Base-by-base conservation (phyloP, 2,888 invertebrate species). In the Synanthedon myopaeformis region DNA sequence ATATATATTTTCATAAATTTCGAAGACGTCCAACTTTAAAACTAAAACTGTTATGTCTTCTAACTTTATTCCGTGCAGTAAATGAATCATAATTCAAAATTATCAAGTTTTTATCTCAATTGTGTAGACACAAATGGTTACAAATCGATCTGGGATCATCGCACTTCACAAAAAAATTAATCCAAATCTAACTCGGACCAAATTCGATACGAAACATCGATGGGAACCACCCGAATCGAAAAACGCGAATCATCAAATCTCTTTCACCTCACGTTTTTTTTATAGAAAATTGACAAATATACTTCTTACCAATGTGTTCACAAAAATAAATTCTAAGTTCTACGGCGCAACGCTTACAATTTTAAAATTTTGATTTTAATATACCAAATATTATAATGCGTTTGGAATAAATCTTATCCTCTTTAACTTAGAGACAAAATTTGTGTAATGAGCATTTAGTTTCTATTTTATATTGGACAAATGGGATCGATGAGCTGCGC, bases 221-320 rank as follows among this genome's bases (percentile, higher is more conserved):
- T 84, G 84, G 83, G 84, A 84, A 84, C 77, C 69, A 60, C 59
- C 68, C 59, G 52, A 60, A 63, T 66, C 64, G 67, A 76, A 75
- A 73, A 56, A 61, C 65, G 70, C 74, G 67, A 78, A 66, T 80
- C 81, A 79, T 82, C 66, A 67, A 63, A 61, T 67, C 13, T n/a
- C 78, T 81, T 82, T 82, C 76, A 64, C 69, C 54, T 53, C 45
- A 60, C 59, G 61, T 63, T 61, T 72, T 63, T 61, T 72, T 78
- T 79, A 79, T 78, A 76, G 74, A 74, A 78, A 71, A 67, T 72
- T 64, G 67, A 66, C 76, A 70, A 66, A 57, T 6, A 59, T 64
- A 56, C 4, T 19, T 53, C n/a, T 57, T 8, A 23, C 48, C 5
- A 10, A 35, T 35, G 35, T 10, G 10, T 10, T 10, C 2, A 3